A percentile compares a stretch with the other conserved stretches of the same genome.
These are phyloP conservation scores for Trachurus trachurus DNA, from an alignment of 2,797 vertebrate species.

Conservation along the genomic window DNA sequence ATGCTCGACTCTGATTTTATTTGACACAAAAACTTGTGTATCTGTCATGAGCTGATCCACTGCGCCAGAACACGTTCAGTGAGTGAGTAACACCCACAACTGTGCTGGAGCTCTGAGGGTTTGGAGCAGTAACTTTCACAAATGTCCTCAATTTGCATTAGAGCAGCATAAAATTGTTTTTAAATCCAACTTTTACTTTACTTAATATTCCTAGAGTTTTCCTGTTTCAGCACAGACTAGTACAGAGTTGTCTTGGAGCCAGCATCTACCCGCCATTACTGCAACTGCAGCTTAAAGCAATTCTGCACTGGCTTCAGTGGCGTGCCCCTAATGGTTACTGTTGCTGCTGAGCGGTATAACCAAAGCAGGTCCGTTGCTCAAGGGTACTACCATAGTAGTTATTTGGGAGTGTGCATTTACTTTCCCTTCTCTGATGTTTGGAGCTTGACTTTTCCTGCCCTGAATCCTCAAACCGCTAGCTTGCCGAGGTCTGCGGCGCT, in stretches of 20 bases:
- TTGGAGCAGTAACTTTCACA: slow-evolving; percentile 5
- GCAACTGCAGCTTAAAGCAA: slow-evolving; percentile 49
- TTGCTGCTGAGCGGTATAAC: slow-evolving; percentile 54
- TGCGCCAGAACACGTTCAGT: slow-evolving; percentile 1
- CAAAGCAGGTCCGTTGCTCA: slow-evolving; percentile 52
- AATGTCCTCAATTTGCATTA: background rate
- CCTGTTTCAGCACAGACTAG: slow-evolving; percentile 4
- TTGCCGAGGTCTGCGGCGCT: slow-evolving; percentile 22
- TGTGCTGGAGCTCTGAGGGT: background rate
- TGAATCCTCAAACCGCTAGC: slow-evolving; percentile 17
- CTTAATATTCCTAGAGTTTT: slow-evolving; percentile 7
- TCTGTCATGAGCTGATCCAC: background rate
- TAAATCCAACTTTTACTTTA: background rate
- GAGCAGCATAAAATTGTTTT: background rate
- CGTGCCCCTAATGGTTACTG: slow-evolving; percentile 39
- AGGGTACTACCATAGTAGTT: slow-evolving; percentile 45
- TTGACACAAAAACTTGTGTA: background rate
- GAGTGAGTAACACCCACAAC: background rate
- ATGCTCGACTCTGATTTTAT: background rate
- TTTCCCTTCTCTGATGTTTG: slow-evolving; percentile 46
- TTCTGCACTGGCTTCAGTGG: slow-evolving; percentile 40
- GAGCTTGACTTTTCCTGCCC: slow-evolving; percentile 27
- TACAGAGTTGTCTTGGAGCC: slow-evolving; percentile 4
- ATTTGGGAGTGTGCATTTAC: slow-evolving; percentile 44
- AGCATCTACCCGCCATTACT: slow-evolving; percentile 45